phyloP scores from a whole-genome alignment of 1,140 invertebrate genomes.

The Drosophila ogumai region DNA sequence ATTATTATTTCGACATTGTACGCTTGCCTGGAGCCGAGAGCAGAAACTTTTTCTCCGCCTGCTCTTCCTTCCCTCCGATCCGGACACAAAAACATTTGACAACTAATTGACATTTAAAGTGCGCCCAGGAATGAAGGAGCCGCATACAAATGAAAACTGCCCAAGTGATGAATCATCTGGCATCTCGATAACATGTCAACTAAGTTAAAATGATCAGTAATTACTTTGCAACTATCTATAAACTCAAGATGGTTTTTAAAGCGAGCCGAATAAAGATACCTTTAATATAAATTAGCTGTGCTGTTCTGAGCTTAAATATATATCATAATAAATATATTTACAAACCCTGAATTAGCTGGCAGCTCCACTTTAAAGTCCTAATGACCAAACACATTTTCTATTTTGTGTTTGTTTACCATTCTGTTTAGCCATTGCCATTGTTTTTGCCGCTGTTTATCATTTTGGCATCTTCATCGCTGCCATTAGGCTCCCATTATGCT shows the following conservation, averaged over 20 bases:
- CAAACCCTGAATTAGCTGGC: background rate
- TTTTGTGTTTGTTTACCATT: constrained; percentile 62
- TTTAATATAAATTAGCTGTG: no score
- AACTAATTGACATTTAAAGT: constrained; percentile 82
- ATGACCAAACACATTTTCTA: constrained; percentile 74
- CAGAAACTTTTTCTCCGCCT: constrained; percentile 44
- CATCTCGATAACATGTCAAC: background rate
- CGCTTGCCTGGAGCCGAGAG: constrained; percentile 48
- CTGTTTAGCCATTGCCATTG: constrained; percentile 37
- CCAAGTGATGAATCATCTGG: constrained; percentile 41
- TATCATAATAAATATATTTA: background rate
- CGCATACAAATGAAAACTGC: constrained; percentile 39
- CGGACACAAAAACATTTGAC: constrained; percentile 64
- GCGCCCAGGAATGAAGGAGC: constrained; percentile 16
- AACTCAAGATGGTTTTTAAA: background rate
- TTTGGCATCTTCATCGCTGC: constrained; percentile 81
- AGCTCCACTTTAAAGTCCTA: constrained; percentile 34
- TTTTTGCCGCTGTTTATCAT: constrained; percentile 77
- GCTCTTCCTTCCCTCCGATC: background rate
- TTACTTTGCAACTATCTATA: background rate
- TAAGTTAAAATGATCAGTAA: background rate
- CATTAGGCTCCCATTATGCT: constrained; percentile 76
- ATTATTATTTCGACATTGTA: constrained; percentile 79
- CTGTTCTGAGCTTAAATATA: background rate
- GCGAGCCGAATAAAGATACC: no score